Base-by-base conservation (phyloP, 1,140 invertebrate species). In the Stenopsyche tienmushanensis region DNA sequence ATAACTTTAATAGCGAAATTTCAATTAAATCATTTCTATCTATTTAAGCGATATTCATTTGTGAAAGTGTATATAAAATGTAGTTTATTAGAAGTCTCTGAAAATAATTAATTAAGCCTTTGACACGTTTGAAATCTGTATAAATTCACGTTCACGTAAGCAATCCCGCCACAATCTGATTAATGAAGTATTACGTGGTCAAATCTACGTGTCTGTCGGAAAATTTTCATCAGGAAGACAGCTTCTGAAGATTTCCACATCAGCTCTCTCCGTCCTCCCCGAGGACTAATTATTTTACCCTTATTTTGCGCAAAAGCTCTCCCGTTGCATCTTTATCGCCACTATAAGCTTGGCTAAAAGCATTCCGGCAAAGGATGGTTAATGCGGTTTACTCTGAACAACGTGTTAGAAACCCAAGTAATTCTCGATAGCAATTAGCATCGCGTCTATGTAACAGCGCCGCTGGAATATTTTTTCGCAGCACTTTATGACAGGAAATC, bases 271-370 rank as follows among this genome's bases (percentile, higher is more conserved):
- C n/a, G n/a, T n/a, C n/a, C 5, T 39, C 52, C 39, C 52, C 29
- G 10, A 20, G 21, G 54, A 10, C 54, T 57, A 57, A 57, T 57
- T 57, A 57, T 57, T 23, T 42, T 21, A 17, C 54, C 29, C 42
- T 53, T 29, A 29, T 53, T 53, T 29, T 29, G n/a, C 50, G 8
- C 7, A 21, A 42, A 42, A 57, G 39, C 54, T 57, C 54, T 57
- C 54, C 26, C 7, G 54, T 57, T 57, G 54, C 54, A 57, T 57
- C 54, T 57, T 57, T 42, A 57, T 57, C 20, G 39, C 23, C 17
- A 21, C n/a, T 18, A 10, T 21, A 42, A 57, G 54, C 53, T 55
- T 9, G 13, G n/a, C 39, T 57, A 42, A 57, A 57, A 57, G 54
- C 54, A 20, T 20, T 20, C 2, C 3, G 34, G 39, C 15, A 25